Evolutionary conservation across 2,797 vertebrate genomes (phyloP).

Genomic region (Synanceia verrucosa): DNA sequence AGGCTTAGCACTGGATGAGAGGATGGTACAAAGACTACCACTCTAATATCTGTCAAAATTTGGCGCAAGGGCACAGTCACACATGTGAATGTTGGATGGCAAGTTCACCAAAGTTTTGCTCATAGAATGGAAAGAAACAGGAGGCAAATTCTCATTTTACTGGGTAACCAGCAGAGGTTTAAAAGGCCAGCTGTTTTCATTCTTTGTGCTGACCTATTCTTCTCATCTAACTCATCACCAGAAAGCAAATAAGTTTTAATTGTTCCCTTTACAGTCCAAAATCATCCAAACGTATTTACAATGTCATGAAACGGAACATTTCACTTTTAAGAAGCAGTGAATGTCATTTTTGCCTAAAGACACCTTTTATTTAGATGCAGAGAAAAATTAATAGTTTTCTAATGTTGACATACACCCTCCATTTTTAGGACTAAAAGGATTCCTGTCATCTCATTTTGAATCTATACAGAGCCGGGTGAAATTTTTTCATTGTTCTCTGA

Average conservation of each 20-base stretch:
- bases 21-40: background rate
- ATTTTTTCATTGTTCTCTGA: constrained; percentile 27
- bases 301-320: background rate
- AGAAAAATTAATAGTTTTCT: background rate
- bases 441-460: constrained; percentile 26
- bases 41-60: background rate
- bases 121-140: background rate
- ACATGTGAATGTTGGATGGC: background rate
- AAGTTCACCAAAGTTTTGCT: background rate
- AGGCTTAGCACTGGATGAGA: background rate
- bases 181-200: background rate
- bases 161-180: background rate
- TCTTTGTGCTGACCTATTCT: background rate
- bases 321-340: background rate
- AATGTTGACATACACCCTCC: constrained; percentile 6
- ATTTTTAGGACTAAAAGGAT: constrained; percentile 41
- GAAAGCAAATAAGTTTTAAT: background rate
- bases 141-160: background rate
- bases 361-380: background rate
- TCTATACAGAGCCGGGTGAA: constrained; percentile 8
- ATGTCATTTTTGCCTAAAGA: background rate
- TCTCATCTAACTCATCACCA: background rate
- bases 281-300: background rate
- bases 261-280: background rate
- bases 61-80: background rate